These are phyloP conservation scores for Phoxinus phoxinus DNA, from an alignment of 2,113 vertebrate species.

Conservation along the genomic window DNA sequence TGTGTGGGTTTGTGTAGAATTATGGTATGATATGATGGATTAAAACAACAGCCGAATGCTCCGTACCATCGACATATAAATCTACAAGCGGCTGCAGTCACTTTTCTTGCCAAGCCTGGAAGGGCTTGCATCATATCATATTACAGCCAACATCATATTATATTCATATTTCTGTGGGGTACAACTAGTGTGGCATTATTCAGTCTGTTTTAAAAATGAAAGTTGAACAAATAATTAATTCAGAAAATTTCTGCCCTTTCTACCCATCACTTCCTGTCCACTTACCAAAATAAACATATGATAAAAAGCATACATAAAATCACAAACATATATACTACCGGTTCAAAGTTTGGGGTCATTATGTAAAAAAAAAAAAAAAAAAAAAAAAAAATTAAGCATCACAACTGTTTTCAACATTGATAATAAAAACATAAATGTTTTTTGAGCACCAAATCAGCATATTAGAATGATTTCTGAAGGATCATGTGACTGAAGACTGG, in stretches of 20 bases:
- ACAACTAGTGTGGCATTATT: background rate
- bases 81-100: background rate
- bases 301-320: background rate
- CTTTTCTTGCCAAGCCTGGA: background rate
- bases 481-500: background rate
- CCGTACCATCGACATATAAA: background rate
- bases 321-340: background rate
- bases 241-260: background rate
- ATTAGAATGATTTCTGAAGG: background rate
- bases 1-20: background rate
- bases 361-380: no score
- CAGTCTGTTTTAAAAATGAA: conserved; percentile 1
- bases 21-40: background rate
- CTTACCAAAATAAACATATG: background rate
- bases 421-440: background rate
- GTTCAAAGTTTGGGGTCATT: no score
- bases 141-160: conserved; percentile 7
- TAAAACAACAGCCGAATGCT: background rate
- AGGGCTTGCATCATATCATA: background rate
- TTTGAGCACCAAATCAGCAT: background rate
- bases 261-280: background rate
- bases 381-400: background rate
- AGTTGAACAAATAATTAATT: background rate
- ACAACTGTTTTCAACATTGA: background rate
- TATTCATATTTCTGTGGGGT: background rate